Conservation (phyloP, 2,888 invertebrate genomes). For the Heteromurus nitidus region DNA sequence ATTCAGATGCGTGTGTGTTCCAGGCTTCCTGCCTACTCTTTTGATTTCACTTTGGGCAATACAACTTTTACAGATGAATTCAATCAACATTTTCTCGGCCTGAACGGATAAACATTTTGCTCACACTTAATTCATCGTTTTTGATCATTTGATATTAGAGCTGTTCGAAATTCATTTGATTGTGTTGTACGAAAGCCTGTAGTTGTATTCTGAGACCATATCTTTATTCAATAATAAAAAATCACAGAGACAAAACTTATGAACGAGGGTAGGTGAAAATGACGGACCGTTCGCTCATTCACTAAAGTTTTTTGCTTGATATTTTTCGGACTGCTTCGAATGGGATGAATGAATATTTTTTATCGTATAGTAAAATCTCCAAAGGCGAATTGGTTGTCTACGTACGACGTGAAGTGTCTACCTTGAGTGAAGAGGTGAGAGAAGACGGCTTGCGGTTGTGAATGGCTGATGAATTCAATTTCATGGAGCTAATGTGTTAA, state of each 20-base stretch:
- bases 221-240: neutral
- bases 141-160: no score
- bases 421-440: neutral
- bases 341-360: conserved; percentile 33
- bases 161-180: no score
- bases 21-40: conserved; percentile 34
- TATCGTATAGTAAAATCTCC: conserved; percentile 24
- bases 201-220: neutral
- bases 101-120: no score
- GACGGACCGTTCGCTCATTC: no score
- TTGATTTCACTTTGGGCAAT: conserved; percentile 49
- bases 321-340: neutral
- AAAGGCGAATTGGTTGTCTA: no score
- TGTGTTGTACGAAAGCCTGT: no score
- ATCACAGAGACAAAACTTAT: no score
- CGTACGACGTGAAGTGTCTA: no score
- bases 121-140: no score
- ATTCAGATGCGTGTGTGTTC: no score
- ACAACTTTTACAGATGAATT: conserved; percentile 32
- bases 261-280: neutral
- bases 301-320: no score
- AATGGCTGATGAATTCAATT: conserved; percentile 59
- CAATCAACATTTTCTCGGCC: conserved; percentile 2
- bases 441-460: conserved; percentile 1
- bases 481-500: conserved; percentile 68